Conservation (phyloP, 2,797 vertebrate genomes). For the Taeniopygia guttata region DNA sequence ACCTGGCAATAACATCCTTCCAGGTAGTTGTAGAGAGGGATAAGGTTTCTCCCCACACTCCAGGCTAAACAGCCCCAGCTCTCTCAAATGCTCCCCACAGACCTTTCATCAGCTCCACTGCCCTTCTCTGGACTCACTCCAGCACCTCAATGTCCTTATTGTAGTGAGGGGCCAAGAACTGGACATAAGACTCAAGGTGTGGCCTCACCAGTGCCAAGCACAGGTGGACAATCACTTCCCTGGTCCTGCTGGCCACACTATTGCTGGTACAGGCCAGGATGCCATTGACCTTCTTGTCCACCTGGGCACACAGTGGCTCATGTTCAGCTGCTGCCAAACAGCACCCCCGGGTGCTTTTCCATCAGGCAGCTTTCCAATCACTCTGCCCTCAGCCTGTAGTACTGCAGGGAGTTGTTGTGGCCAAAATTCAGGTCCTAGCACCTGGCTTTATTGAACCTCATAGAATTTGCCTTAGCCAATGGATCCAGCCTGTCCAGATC, state of each 20-base stretch:
- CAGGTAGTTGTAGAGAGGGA: background rate
- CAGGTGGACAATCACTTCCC: fast-evolving
- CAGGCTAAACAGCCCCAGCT: background rate
- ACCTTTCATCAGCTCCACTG: fast-evolving
- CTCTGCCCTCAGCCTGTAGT: background rate
- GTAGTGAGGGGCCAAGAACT: fast-evolving
- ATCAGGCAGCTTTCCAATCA: background rate
- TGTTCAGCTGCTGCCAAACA: background rate
- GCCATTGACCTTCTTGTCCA: background rate
- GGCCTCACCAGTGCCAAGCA: fast-evolving
- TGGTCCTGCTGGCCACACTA: background rate
- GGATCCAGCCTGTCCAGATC: background rate
- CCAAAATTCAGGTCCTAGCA: background rate
- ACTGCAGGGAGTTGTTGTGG: background rate
- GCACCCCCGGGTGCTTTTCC: background rate
- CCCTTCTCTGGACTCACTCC: fast-evolving
- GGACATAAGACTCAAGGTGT: fast-evolving
- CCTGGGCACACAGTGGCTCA: fast-evolving
- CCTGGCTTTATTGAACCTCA: fast-evolving
- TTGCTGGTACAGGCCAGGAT: background rate
- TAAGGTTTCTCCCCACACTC: background rate
- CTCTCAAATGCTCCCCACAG: background rate
- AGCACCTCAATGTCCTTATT: background rate
- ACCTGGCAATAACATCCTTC: background rate
- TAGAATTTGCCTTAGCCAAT: background rate